A percentile compares a stretch with the other conserved stretches of the same genome.
Evolutionary conservation across 2,888 invertebrate genomes (phyloP).

Genomic region (Nomada ferruginata): DNA sequence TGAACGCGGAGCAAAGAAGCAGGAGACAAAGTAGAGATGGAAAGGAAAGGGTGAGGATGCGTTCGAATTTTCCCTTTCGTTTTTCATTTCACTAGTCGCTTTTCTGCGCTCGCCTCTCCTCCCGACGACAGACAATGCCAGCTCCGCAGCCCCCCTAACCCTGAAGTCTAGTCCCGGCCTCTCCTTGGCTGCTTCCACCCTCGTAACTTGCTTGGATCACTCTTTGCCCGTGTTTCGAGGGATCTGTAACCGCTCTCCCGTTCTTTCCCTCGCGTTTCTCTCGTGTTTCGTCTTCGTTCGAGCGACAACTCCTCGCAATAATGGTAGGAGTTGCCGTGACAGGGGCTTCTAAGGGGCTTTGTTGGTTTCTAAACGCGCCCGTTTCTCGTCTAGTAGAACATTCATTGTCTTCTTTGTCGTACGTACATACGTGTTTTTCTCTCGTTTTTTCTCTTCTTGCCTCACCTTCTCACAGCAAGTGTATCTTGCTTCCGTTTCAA

Average conservation of each 20-base stretch:
- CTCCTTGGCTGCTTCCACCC: conserved; percentile 41
- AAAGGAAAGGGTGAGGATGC: neutral
- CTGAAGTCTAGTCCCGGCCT: conserved; percentile 40
- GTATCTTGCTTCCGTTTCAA: neutral
- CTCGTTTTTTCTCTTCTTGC: neutral
- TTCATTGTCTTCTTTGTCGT: neutral
- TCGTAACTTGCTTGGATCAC: conserved; percentile 26
- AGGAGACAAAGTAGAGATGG: conserved; percentile 13
- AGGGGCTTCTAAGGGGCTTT: conserved; percentile 6
- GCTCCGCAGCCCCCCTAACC: conserved; percentile 56
- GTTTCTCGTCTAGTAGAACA: conserved; percentile 6
- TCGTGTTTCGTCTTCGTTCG: conserved; percentile 53
- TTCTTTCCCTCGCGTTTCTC: conserved; percentile 7
- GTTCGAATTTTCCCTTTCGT: conserved; percentile 46
- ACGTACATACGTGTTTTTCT: neutral
- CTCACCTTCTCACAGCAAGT: neutral
- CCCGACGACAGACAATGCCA: conserved; percentile 53
- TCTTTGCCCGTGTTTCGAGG: conserved; percentile 36
- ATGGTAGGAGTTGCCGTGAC: conserved; percentile 20
- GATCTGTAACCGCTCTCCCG: conserved; percentile 30
- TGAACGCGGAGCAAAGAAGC: conserved; percentile 8
- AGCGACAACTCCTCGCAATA: conserved; percentile 33
- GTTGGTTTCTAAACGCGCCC: conserved; percentile 24
- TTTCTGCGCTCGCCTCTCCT: conserved; percentile 61
- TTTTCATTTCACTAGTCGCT: conserved; percentile 61